These are phyloP conservation scores for Lophotriccus pileatus DNA, from an alignment of 2,797 vertebrate genomes.

Conservation along the genomic window DNA sequence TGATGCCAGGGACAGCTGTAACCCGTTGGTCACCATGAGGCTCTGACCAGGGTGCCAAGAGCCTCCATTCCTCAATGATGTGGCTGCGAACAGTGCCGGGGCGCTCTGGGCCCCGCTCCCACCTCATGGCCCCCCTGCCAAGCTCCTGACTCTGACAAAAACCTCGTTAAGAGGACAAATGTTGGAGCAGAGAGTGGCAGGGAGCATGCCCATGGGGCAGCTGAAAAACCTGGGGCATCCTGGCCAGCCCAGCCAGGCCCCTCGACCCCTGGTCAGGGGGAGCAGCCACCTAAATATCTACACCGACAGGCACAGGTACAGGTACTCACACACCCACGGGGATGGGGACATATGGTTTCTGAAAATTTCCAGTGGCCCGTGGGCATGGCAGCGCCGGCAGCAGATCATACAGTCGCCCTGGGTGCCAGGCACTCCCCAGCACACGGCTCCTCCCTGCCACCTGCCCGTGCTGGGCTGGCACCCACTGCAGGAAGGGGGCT, in stretches of 20 bases:
- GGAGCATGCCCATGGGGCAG: not conserved
- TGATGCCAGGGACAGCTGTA: not conserved
- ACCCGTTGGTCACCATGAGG: rapidly evolving
- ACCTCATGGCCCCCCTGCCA: rapidly evolving
- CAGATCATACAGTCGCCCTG: constrained; percentile 57
- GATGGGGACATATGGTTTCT: constrained; percentile 69
- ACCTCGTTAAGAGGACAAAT: not conserved
- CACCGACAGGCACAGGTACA: constrained; percentile 38
- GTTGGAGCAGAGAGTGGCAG: not conserved
- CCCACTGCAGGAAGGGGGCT: not conserved
- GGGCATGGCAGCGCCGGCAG: not conserved
- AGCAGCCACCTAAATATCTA: constrained; percentile 42
- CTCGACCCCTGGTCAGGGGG: rapidly evolving
- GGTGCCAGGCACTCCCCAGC: not conserved
- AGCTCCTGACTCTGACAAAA: not conserved
- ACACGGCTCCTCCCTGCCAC: rapidly evolving
- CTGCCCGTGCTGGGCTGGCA: rapidly evolving
- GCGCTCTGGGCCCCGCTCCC: not conserved
- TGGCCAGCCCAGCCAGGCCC: not conserved
- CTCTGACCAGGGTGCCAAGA: not conserved
- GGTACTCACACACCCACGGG: constrained; percentile 51
- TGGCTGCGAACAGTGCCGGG: not conserved
- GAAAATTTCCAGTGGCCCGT: constrained; percentile 40
- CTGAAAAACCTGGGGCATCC: not conserved
- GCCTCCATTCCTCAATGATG: not conserved